A percentile compares a stretch with the other conserved stretches of the same genome.
These are phyloP conservation scores for Motacilla alba DNA, from an alignment of 2,113 vertebrate species.

Conservation along the genomic window DNA sequence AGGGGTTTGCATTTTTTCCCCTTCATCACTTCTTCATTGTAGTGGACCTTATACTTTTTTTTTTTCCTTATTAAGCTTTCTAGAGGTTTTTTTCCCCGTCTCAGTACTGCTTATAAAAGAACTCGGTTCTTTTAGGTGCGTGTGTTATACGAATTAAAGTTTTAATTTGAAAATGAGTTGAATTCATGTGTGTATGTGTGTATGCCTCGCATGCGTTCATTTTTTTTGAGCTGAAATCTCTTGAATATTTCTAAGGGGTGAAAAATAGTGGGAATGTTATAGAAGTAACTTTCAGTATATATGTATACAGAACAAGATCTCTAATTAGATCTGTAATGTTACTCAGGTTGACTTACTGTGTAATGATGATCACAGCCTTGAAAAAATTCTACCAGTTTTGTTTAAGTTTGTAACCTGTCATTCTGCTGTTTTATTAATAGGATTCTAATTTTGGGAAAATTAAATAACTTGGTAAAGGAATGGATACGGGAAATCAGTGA, in stretches of 20 bases:
- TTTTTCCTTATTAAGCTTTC: neutral
- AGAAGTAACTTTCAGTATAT: neutral
- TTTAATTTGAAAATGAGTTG: neutral
- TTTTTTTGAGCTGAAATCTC: neutral
- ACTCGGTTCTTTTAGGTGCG: neutral
- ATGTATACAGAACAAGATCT: neutral
- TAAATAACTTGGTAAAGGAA: conserved; percentile 87
- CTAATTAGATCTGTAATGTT: neutral
- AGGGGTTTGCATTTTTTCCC: neutral
- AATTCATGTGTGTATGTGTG: neutral
- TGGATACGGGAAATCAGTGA: conserved; percentile 90
- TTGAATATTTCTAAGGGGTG: neutral
- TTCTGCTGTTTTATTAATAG: conserved; percentile 70
- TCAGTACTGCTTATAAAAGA: neutral
- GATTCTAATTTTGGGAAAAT: conserved; percentile 86
- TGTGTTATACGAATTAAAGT: neutral
- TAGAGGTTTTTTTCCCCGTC: rapidly evolving
- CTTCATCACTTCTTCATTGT: neutral
- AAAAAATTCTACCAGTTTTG: neutral
- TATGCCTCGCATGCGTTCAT: neutral
- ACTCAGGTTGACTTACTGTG: neutral
- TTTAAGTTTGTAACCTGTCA: neutral
- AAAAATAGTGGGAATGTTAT: neutral
- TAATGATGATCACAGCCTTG: neutral
- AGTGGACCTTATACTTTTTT: neutral